A percentile compares a stretch with the other conserved stretches of the same genome.
Evolutionary conservation across 2,888 invertebrate species (phyloP).

Genomic region (Neoascia interrupta): DNA sequence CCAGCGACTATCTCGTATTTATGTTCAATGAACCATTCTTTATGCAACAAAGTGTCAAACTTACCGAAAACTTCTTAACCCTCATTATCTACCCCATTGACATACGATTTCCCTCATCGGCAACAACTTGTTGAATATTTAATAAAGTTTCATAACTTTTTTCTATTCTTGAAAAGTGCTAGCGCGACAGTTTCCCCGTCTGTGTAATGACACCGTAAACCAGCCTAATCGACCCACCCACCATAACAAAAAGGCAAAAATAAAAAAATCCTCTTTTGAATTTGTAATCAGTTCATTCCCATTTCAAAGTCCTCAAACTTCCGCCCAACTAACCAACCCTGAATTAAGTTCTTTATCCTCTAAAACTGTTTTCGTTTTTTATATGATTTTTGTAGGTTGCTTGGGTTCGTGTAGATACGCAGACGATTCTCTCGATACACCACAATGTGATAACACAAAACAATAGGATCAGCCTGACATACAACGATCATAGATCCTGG

Average conservation of each 20-base stretch:
- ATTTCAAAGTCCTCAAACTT: too few species aligned
- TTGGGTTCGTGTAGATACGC: slow-evolving; percentile 95
- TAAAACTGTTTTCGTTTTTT: too few species aligned
- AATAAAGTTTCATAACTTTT: slow-evolving; percentile 49
- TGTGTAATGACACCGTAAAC: slow-evolving; percentile 26
- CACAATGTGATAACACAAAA: slow-evolving; percentile 95
- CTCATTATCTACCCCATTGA: slow-evolving; percentile 12
- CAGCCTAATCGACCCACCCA: slow-evolving; percentile 5
- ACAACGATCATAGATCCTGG: slow-evolving; percentile 95
- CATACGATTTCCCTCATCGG: background rate
- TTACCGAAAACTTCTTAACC: background rate
- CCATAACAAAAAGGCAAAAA: background rate
- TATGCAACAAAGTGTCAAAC: background rate
- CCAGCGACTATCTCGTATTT: too few species aligned
- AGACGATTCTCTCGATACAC: slow-evolving; percentile 94
- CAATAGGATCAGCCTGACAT: slow-evolving; percentile 90
- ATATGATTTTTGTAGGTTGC: slow-evolving; percentile 84
- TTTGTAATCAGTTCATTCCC: slow-evolving; percentile 54
- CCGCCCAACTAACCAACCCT: too few species aligned
- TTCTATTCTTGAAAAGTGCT: slow-evolving; percentile 37
- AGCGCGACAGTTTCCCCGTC: slow-evolving; percentile 15
- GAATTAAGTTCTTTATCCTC: too few species aligned
- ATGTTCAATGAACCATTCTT: background rate
- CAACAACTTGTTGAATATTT: slow-evolving; percentile 58
- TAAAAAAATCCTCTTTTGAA: slow-evolving; percentile 36